Base-by-base conservation (phyloP, 2,888 invertebrate species). In the Campoplex capitator region DNA sequence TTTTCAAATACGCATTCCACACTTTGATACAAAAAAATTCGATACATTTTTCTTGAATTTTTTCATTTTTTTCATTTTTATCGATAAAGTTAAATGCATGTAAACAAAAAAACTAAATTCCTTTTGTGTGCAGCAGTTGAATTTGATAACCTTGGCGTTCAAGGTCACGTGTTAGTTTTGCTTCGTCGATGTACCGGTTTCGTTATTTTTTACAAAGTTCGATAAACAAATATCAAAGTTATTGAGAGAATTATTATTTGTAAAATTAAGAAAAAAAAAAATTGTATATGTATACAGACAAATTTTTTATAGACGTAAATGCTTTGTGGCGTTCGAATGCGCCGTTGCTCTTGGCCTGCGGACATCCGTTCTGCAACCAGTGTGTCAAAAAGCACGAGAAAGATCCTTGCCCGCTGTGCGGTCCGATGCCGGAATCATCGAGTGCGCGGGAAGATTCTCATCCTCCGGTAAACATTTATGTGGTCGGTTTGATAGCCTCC, bases 341-440 rank as follows among this genome's bases (percentile, higher is more conserved):
- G 54, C 97, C 97, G 0, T 93, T 97, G 38, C 93, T 97, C 58
- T 92, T 97, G 84, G 91, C 95, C 86, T 97, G 97, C 91, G 96
- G 96, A 0, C 97, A 97, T 92, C 95, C 96, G 3, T 95, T 96
- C 90, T 97, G 97, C 90, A 96, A 96, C 89, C 95, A 94, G 74
- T 97, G 97, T 92, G 28, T 80, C 0, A 92, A 94, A 92, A 56
- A 94, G 93, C 84, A 92, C 94, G 38, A 86, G 94, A 0, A 94
- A 93, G 95, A 94, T 89, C 87, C 90, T 35, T 95, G 92, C 9
- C 86, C 89, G 9, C 90, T 93, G 58, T 94, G 95, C 90, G 89
- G 94, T 56, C n/a, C 32, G n/a, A 3, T 7, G 38, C 38, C 32
- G 28, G 67, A 45, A 32, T 28, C 23, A 32, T 4, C 54, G 1